A percentile compares a stretch with the other conserved stretches of the same genome.
Evolutionary conservation across 2,797 vertebrate genomes (phyloP).

Genomic region (Enteromius thamalakanensis): DNA sequence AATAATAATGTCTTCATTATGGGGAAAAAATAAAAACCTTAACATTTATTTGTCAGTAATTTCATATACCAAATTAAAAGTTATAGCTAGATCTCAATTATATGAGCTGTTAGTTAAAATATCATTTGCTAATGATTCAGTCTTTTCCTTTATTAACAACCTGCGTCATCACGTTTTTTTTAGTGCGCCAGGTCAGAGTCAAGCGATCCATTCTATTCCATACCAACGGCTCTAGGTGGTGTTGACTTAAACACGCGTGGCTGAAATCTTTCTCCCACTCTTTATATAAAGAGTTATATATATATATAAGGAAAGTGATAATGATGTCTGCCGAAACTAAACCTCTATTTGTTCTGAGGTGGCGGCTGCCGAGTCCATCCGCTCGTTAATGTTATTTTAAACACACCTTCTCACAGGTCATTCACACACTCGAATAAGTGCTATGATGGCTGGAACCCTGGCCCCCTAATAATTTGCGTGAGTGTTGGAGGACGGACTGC

Average conservation of each 20-base stretch:
- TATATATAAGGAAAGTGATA: slow-evolving; percentile 41
- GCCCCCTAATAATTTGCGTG: slow-evolving; percentile 68
- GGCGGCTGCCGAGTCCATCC: slow-evolving; percentile 23
- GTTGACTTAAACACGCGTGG: neutral
- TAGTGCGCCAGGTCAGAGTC: slow-evolving; percentile 43
- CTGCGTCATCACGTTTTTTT: slow-evolving; percentile 36
- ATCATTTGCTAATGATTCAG: slow-evolving; percentile 4
- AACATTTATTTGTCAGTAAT: neutral
- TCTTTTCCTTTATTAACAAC: slow-evolving; percentile 12
- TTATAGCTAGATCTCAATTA: neutral
- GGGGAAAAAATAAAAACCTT: neutral
- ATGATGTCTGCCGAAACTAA: slow-evolving; percentile 57
- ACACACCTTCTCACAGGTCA: slow-evolving; percentile 62
- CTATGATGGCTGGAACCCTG: slow-evolving; percentile 51
- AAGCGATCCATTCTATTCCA: slow-evolving; percentile 41
- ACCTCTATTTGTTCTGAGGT: slow-evolving; percentile 51
- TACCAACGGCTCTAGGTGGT: neutral
- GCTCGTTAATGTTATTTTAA: slow-evolving; percentile 58
- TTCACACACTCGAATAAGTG: slow-evolving; percentile 63
- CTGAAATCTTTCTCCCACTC: neutral
- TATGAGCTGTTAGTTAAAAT: slow-evolving; percentile 4
- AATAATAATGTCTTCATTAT: neutral
- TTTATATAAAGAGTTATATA: neutral
- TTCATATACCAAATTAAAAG: neutral
- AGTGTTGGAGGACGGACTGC: slow-evolving; percentile 59